Evolutionary conservation across 2,113 vertebrate genomes (phyloP), one percentile per base, ranked within the genome.

Genomic region (Passer domesticus): DNA sequence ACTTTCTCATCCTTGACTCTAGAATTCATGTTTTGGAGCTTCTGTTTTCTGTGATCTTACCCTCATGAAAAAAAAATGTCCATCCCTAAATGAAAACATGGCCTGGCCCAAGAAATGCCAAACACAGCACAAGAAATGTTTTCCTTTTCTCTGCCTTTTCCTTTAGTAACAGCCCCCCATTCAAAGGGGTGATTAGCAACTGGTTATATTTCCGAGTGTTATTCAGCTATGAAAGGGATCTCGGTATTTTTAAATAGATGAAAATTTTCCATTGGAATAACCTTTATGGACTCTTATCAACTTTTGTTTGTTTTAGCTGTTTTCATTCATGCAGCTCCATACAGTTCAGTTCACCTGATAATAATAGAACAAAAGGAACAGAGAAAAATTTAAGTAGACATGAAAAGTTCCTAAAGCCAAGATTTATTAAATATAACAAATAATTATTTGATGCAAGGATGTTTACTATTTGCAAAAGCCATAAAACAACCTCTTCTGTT

Each of bases 111-210:
- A 55, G 73, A 95, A 90, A 83, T 89, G 87, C 55, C 83, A 95
- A 94, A 92, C 15, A 52, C 49, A 86, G 23, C 84, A 88, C 79
- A 86, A 91, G 6, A 94, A 89, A 84, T 89, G 15, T 89, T 94
- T 96, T 93, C 20, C 31, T 85, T 68, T 87, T 88, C 79, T 94
- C 52, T 55, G 35, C 59, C 37, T 95, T 92, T 96, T 88, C 70
- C 68, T 94, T 35, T 72, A 80, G 83, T 43, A 92, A 79, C 44
- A 74, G 90, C 41, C 28, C 43, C 33, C 9, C 41, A 49, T 64
- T 92, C 73, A 88, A 94, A 67, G 27, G 39, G 16, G 22, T 75
- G n/a, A 53, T 87, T 93, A 95, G 75, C 39, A 64, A 76, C 27
- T 85, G n/a, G 49, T 83, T 83, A 35, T 69, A 49, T 33, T 94